Percentiles rank a stretch among this genome's conserved stretches.
These are phyloP conservation scores for Scolopax bukidnonensis DNA, from an alignment of 2,797 vertebrate species.

Conservation along the genomic window DNA sequence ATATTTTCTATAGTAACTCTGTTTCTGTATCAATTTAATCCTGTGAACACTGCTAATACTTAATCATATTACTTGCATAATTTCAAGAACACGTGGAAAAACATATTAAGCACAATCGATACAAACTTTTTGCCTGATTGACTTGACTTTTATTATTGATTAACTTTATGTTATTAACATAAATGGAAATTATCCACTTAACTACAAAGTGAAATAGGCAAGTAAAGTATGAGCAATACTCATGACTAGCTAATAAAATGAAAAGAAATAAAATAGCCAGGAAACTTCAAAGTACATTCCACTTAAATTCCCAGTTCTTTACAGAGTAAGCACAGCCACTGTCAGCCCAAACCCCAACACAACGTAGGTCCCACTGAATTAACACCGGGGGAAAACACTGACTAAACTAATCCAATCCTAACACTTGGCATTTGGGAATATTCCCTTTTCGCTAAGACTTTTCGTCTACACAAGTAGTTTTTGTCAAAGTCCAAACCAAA, in stretches of 20 bases:
- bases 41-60: background rate
- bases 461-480: background rate
- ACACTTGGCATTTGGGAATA: background rate
- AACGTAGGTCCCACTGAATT: background rate
- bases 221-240: background rate
- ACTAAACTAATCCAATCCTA: background rate
- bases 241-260: background rate
- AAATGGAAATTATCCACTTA: background rate
- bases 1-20: background rate
- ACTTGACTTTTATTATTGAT: background rate
- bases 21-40: background rate
- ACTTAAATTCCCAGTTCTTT: background rate
- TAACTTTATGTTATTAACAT: background rate
- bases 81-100: background rate
- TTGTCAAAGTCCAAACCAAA: background rate
- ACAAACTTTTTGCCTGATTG: background rate
- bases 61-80: background rate
- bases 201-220: background rate
- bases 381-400: background rate
- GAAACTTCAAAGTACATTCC: background rate
- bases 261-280: background rate
- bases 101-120: background rate
- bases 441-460: background rate
- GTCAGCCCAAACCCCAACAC: background rate
- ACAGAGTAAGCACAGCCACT: background rate